A percentile compares a stretch with the other conserved stretches of the same genome.
phyloP scores from a whole-genome alignment of 2,888 invertebrate species.

The Gortyna flavago region DNA sequence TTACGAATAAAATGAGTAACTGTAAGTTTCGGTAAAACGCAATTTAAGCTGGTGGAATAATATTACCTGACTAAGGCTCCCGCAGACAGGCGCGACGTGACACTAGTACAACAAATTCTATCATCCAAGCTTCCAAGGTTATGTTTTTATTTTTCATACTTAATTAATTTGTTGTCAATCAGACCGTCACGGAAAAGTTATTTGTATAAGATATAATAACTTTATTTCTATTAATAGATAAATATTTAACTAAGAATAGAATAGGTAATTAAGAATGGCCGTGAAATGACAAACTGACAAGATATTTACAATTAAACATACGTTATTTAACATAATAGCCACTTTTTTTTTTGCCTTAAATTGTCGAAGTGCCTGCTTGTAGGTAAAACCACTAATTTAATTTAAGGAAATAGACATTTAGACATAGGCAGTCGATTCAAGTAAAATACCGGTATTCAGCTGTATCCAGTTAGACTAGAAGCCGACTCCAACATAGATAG shows the following conservation, averaged over 20 bases:
- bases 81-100: too few relatives aligned
- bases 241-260: too few relatives aligned
- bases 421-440: not conserved
- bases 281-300: not conserved
- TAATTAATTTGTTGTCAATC: not conserved
- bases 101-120: too few relatives aligned
- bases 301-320: not conserved
- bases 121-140: too few relatives aligned
- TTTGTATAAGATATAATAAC: not conserved
- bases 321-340: not conserved
- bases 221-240: not conserved
- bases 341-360: not conserved
- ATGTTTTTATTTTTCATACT: not conserved
- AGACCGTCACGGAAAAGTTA: not conserved
- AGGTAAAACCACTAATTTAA: not conserved
- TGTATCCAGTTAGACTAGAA: not conserved
- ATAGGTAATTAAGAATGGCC: not conserved
- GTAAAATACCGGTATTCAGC: not conserved
- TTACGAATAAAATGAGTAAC: too few relatives aligned
- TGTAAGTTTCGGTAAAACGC: too few relatives aligned
- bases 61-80: too few relatives aligned
- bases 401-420: not conserved
- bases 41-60: too few relatives aligned
- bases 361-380: not conserved
- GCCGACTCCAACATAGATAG: not conserved